phyloP scores from a whole-genome alignment of 2,888 invertebrate species.

The Agrochola litura region DNA sequence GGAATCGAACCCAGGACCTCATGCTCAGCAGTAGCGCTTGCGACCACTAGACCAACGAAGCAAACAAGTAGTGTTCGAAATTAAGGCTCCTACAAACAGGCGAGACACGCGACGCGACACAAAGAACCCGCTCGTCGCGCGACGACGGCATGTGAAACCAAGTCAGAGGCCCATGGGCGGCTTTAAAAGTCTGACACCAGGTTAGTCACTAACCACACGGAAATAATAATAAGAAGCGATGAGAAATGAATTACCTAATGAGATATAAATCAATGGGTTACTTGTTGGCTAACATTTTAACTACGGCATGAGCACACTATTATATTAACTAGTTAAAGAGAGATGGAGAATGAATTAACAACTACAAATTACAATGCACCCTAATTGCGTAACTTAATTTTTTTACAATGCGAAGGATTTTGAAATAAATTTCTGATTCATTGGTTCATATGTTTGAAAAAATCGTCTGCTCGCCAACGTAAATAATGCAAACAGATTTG shows the following conservation, averaged over 20 bases:
- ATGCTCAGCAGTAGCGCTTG: too few relatives aligned
- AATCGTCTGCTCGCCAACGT: not conserved
- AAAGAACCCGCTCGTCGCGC: too few relatives aligned
- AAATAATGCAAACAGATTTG: not conserved
- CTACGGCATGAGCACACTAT: not conserved
- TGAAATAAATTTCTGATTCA: not conserved
- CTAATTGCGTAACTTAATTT: not conserved
- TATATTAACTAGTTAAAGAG: too few relatives aligned
- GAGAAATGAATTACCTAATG: not conserved
- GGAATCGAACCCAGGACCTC: too few relatives aligned
- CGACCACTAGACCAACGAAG: too few relatives aligned
- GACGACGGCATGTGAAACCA: too few relatives aligned
- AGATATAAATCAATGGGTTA: not conserved
- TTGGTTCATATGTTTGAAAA: not conserved
- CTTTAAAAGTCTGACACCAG: too few relatives aligned
- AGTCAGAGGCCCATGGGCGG: too few relatives aligned
- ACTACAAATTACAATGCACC: not conserved
- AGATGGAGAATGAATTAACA: not conserved
- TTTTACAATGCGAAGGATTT: not conserved
- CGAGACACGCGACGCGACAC: too few relatives aligned
- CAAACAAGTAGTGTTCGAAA: too few relatives aligned
- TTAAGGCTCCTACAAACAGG: too few relatives aligned
- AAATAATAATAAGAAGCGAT: not conserved
- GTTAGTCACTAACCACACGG: too few relatives aligned
- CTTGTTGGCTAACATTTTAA: not conserved